These are phyloP conservation scores for Arenaria interpres DNA, from an alignment of 2,113 vertebrate species.

Conservation along the genomic window DNA sequence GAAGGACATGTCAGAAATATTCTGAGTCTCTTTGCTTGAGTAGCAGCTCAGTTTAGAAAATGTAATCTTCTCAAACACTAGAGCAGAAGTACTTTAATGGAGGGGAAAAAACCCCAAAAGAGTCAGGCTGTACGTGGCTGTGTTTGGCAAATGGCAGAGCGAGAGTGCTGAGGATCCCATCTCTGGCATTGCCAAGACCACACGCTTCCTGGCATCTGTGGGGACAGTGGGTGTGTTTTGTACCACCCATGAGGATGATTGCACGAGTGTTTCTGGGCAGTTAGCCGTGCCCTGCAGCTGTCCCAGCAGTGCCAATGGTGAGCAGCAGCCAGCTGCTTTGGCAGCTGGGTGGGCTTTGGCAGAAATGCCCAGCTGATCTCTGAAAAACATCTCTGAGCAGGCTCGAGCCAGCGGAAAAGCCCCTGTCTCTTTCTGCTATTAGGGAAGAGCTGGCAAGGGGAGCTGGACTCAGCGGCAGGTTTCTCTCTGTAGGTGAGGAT, in stretches of 20 bases:
- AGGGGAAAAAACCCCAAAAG: no score
- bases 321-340: neutral
- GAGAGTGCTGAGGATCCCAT: neutral
- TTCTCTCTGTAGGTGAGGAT: accelerated
- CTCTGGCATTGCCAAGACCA: neutral
- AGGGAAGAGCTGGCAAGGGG: neutral
- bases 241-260: neutral
- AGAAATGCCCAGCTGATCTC: neutral
- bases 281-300: neutral
- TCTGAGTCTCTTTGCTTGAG: neutral
- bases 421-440: neutral
- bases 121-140: neutral
- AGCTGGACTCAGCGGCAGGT: neutral
- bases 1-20: neutral
- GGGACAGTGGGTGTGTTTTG: neutral
- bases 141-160: neutral
- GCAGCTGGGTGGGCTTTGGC: neutral
- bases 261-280: neutral
- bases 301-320: neutral
- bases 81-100: neutral
- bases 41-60: neutral
- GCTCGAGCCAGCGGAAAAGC: accelerated
- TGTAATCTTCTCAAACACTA: neutral
- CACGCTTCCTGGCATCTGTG: neutral
- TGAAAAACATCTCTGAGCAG: accelerated